phyloP scores from a whole-genome alignment of 1,140 invertebrate genomes.

The Drosophila ficusphila region DNA sequence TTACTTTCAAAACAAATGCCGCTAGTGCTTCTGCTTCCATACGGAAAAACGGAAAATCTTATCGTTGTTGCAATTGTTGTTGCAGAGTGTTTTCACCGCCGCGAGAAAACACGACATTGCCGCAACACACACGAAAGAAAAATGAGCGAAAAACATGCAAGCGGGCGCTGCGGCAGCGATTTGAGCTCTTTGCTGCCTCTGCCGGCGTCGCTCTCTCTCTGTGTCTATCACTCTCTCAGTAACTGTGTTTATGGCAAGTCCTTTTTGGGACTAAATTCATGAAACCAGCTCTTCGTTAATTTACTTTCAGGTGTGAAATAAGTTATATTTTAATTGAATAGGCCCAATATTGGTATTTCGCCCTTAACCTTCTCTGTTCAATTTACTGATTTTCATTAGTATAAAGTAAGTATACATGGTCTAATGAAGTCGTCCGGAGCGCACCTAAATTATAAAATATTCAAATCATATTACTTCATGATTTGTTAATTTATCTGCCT shows the following conservation, averaged over 20 bases:
- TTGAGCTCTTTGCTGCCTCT: slow-evolving; percentile 9
- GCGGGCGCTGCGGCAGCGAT: slow-evolving; percentile 3
- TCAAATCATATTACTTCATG: too few relatives aligned
- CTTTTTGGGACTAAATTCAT: neutral
- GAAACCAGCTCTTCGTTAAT: too few relatives aligned
- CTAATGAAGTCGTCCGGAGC: too few relatives aligned
- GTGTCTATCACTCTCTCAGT: slow-evolving; percentile 16
- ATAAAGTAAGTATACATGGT: too few relatives aligned
- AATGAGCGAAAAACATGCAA: slow-evolving; percentile 57
- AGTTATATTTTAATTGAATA: too few relatives aligned
- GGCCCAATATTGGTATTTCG: too few relatives aligned
- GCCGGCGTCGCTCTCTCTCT: neutral
- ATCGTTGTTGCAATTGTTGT: slow-evolving; percentile 35
- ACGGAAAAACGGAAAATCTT: slow-evolving; percentile 71
- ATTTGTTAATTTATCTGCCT: too few relatives aligned
- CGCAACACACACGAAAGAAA: slow-evolving; percentile 69
- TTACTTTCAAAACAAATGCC: slow-evolving; percentile 79
- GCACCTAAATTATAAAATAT: too few relatives aligned
- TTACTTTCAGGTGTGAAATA: too few relatives aligned
- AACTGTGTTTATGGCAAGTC: slow-evolving; percentile 7
- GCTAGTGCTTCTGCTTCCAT: slow-evolving; percentile 58
- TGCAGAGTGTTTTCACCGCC: slow-evolving; percentile 56
- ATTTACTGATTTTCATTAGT: too few relatives aligned
- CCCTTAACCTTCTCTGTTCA: too few relatives aligned
- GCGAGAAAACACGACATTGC: slow-evolving; percentile 55